Evolutionary conservation across 23 tunicate species (phyloP), one percentile per base, ranked within the genome.

Genomic region (Trididemnum clinides): DNA sequence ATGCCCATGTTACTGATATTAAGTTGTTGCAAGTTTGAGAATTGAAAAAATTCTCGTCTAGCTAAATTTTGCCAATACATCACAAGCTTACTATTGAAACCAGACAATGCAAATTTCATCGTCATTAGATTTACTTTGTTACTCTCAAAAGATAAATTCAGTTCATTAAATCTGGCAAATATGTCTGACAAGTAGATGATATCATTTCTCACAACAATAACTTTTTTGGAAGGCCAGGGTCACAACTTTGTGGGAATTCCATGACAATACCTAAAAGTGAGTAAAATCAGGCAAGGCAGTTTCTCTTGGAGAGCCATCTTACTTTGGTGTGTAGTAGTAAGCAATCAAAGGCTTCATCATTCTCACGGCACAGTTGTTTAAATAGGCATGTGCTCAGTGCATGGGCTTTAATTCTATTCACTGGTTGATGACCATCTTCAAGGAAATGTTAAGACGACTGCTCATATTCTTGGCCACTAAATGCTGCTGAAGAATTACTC

Each of bases 141-240:
- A 7, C 77, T 37, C 21, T 71, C 37, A 66, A 82, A 57, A 29
- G 86, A 82, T 82, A 83, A 83, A 71, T 44, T 44, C 15, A 44
- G 15, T 44, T 44, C 54, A 44, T 44, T 44, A 44, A 44, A 7
- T 44, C 15, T 44, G 81, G 87, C n/a, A 71, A 83, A 83, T 83
- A 83, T 71, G 81, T 83, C 87, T 39, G 87, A 70, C 15, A 83
- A 83, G 87, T 71, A 83, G 25, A 81, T 81, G 81, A 83, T 70
- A 36, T 39, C 87, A 81, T 77, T 64, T 78, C 69, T 78, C n/a
- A 50, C 69, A 25, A 37, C n/a, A 28, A 64, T 19, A 38, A 83
- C 37, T 27, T 83, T 64, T 70, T 70, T 64, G 80, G 81, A 84
- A 72, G 88, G 38, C 70, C 50, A 71, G 80, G 81, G 80, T 84